Evolutionary conservation across 2,888 invertebrate species (phyloP).

Genomic region (Deroplatys truncata): DNA sequence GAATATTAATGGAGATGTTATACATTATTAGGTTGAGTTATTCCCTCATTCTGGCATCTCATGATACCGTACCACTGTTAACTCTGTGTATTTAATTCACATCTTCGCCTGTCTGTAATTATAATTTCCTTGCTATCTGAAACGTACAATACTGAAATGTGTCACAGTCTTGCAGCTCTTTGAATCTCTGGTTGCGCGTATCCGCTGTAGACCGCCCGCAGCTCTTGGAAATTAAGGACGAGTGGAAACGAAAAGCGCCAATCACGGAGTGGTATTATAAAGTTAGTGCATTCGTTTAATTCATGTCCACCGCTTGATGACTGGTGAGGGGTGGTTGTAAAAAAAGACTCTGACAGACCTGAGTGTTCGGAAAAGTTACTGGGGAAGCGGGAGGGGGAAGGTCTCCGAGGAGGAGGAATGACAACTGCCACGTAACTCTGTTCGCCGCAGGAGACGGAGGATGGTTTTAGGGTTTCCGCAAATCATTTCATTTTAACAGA

Average conservation of each 20-base stretch:
- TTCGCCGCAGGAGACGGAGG: neutral
- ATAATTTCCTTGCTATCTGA: no score
- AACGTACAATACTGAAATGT: neutral
- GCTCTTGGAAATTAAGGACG: neutral
- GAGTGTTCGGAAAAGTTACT: neutral
- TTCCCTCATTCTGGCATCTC: no score
- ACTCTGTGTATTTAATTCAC: no score
- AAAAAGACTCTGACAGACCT: neutral
- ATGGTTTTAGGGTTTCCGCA: neutral
- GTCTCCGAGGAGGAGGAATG: neutral
- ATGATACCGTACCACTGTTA: no score
- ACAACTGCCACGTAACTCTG: neutral
- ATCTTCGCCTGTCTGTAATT: no score
- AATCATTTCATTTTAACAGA: neutral
- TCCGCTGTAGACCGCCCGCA: neutral
- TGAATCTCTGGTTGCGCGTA: neutral
- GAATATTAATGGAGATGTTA: no score
- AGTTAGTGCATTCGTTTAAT: constrained; percentile 1
- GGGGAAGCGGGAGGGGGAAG: neutral
- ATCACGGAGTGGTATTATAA: neutral
- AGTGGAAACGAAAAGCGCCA: neutral
- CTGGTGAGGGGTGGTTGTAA: neutral
- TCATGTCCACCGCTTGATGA: neutral
- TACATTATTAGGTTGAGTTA: no score
- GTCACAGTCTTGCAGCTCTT: neutral